A percentile compares a stretch with the other conserved stretches of the same genome.
These are phyloP conservation scores for Liolophura sinensis DNA, from an alignment of 1,140 invertebrate genomes.

Conservation along the genomic window DNA sequence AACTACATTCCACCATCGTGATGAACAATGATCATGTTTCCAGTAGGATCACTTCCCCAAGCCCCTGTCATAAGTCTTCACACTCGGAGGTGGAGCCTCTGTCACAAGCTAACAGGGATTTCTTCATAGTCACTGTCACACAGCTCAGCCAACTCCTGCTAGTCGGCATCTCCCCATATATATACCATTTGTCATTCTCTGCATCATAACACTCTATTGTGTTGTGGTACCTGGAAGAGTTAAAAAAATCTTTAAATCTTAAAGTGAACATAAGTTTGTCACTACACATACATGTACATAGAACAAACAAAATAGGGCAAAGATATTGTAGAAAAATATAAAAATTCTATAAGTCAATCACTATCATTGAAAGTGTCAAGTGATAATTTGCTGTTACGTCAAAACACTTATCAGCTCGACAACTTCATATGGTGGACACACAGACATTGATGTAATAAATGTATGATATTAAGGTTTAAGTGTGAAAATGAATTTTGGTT, in stretches of 20 bases:
- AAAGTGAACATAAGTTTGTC: neutral
- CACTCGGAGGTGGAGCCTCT: slow-evolving; percentile 12
- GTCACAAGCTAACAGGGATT: slow-evolving; percentile 32
- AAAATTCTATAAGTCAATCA: neutral
- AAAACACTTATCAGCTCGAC: neutral
- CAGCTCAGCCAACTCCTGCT: slow-evolving; percentile 64
- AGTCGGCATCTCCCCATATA: slow-evolving; percentile 60
- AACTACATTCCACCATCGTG: no score
- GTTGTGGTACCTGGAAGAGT: slow-evolving; percentile 59
- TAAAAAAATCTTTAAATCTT: slow-evolving; percentile 8
- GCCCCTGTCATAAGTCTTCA: no score
- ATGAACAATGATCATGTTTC: no score
- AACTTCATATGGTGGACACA: neutral
- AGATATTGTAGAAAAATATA: neutral
- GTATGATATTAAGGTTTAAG: neutral
- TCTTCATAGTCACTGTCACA: slow-evolving; percentile 50
- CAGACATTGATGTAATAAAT: no score
- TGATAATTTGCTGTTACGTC: neutral
- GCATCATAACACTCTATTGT: slow-evolving; percentile 64
- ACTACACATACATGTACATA: neutral
- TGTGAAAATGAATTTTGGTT: neutral
- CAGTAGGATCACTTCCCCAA: no score
- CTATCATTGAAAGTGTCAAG: neutral
- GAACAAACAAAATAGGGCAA: neutral
- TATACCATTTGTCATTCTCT: slow-evolving; percentile 58